phyloP scores from a whole-genome alignment of 2,888 invertebrate species.

The Cyclophora albipunctata region DNA sequence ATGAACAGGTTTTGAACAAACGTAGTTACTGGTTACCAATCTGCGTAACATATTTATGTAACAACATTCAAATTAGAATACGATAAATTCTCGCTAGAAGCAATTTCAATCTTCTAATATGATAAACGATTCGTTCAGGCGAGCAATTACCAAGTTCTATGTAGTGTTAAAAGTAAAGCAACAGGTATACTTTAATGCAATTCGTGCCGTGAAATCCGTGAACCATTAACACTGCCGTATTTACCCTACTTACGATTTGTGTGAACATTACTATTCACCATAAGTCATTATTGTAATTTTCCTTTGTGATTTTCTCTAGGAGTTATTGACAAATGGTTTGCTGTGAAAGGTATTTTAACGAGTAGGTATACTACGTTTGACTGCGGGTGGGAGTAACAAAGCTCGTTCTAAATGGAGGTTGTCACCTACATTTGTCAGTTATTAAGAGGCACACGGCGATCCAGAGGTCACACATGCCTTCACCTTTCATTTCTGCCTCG shows the following conservation, averaged over 20 bases:
- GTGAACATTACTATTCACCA: conserved; percentile 15
- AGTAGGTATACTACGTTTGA: conserved; percentile 1
- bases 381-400: conserved; percentile 19
- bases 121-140: conserved; percentile 66
- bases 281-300: conserved; percentile 8
- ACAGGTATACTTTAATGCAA: conserved; percentile 31
- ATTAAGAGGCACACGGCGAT: conserved; percentile 42
- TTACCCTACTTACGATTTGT: conserved; percentile 29
- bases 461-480: conserved; percentile 46
- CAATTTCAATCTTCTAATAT: conserved; percentile 51
- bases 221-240: conserved; percentile 49
- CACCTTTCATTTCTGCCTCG: conserved; percentile 44
- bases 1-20: conserved; percentile 12
- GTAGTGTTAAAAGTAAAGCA: conserved; percentile 39
- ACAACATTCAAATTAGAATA: conserved; percentile 40
- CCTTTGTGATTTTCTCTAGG: not conserved
- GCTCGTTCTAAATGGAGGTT: conserved; percentile 28
- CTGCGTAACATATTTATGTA: conserved; percentile 24
- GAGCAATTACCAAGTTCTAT: conserved; percentile 47
- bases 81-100: conserved; percentile 40
- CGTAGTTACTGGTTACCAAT: conserved; percentile 17
- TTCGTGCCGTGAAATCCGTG: conserved; percentile 44
- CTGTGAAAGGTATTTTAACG: too few relatives aligned
- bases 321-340: too few relatives aligned
- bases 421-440: conserved; percentile 45